Evolutionary conservation across 2,888 invertebrate genomes (phyloP), one percentile per base, ranked within the genome.

Genomic region (Prenolepis imparis): DNA sequence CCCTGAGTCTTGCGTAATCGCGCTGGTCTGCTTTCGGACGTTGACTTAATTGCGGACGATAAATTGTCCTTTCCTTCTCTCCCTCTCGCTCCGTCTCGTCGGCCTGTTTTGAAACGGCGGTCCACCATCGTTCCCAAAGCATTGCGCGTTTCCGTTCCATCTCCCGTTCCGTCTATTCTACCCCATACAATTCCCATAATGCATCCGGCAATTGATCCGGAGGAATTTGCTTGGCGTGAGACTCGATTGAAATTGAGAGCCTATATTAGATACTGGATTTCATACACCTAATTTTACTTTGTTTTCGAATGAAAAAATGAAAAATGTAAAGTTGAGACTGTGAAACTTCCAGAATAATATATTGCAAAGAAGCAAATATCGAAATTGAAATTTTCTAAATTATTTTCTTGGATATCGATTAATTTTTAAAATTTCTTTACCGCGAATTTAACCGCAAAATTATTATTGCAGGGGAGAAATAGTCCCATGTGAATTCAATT

Each of bases 11-110:
- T 91, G 84, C 85, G 87, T 86, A 91, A 91, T 57, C 72, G 57
- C 74, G 68, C 81, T 87, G 90, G 85, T 89, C 90, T 82, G 89
- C 87, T 91, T 92, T 90, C 89, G 86, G 64, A 81, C 82, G 77
- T 80, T 86, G 88, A 86, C 87, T 91, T 92, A 92, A 92, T 91
- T 92, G 92, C 90, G 61, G 88, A 84, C 90, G 90, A 91, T 92
- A 91, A 92, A 92, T 92, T 90, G 91, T 90, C 91, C 88, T 89
- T 92, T 91, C 91, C 91, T 78, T 84, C 84, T 86, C 85, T 81
- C 84, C 66, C 63, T 21, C 36, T 39, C 57, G 24, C 48, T 84
- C 70, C 24, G 41, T 72, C 67, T 41, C 63, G 59, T 74, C 61
- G 64, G 55, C 55, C 84, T 72, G 84, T 84, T 83, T 86, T 84